phyloP scores from a whole-genome alignment of 2,888 invertebrate genomes.

The Drosophila demipolita region DNA sequence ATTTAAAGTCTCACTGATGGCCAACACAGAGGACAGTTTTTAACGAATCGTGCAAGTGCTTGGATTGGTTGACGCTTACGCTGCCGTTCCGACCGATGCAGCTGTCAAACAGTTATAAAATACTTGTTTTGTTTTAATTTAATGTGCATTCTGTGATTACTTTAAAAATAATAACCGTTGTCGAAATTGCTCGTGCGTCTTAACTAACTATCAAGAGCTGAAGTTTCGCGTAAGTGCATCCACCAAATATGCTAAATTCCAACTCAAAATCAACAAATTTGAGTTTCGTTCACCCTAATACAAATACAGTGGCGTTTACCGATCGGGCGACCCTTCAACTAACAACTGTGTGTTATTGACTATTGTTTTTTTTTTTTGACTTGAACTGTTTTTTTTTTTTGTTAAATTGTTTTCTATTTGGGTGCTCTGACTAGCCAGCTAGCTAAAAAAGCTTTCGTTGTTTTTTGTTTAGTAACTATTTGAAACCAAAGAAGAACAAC shows the following conservation, averaged over 20 bases:
- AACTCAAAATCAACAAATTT: constrained; percentile 14
- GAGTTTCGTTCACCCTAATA: constrained; percentile 1
- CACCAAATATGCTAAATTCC: constrained; percentile 12
- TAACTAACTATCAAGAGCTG: background rate
- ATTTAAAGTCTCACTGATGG: constrained; percentile 63
- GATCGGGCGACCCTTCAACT: constrained; percentile 50
- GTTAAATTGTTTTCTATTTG: constrained; percentile 38
- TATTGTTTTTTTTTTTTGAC: constrained; percentile 9
- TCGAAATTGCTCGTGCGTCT: constrained; percentile 12
- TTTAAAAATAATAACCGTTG: constrained; percentile 6
- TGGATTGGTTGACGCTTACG: constrained; percentile 38
- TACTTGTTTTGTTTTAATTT: constrained; percentile 15
- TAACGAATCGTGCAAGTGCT: constrained; percentile 65
- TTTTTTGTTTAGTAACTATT: constrained; percentile 12
- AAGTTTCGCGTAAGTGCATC: constrained; percentile 41
- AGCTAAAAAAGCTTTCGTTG: constrained; percentile 56
- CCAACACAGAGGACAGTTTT: constrained; percentile 71
- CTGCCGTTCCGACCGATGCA: constrained; percentile 3
- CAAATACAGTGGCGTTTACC: constrained; percentile 25
- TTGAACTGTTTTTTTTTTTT: constrained; percentile 18
- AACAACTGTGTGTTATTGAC: constrained; percentile 61
- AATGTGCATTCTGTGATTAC: constrained; percentile 20
- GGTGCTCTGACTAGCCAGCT: constrained; percentile 27
- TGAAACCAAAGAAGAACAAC: constrained; percentile 32
- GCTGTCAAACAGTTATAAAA: constrained; percentile 14